A percentile compares a stretch with the other conserved stretches of the same genome.
Evolutionary conservation across 1,140 invertebrate species (phyloP).

Genomic region (Neodiprion pinetum): DNA sequence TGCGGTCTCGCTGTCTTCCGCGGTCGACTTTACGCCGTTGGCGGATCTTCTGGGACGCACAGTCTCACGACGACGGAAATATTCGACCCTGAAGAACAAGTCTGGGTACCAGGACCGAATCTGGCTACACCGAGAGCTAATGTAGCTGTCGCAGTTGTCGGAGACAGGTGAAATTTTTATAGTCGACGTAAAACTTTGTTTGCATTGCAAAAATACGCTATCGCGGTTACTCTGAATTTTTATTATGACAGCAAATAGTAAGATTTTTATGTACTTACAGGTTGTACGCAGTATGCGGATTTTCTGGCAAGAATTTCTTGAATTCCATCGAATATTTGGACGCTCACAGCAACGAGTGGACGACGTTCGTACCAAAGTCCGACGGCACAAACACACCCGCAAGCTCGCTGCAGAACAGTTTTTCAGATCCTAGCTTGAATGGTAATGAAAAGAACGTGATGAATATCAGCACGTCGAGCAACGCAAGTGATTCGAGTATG

Average conservation of each 20-base stretch:
- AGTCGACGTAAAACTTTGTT: slow-evolving; percentile 16
- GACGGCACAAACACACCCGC: slow-evolving; percentile 43
- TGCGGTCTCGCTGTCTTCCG: slow-evolving; percentile 72
- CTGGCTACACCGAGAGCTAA: slow-evolving; percentile 75
- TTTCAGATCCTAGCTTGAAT: slow-evolving; percentile 30
- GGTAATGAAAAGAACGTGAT: slow-evolving; percentile 31
- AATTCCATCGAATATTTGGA: slow-evolving; percentile 85
- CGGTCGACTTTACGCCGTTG: slow-evolving; percentile 71
- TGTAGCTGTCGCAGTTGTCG: slow-evolving; percentile 75
- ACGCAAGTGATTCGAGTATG: neutral
- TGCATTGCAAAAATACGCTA: neutral
- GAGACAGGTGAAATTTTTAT: slow-evolving; percentile 52
- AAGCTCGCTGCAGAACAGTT: slow-evolving; percentile 29
- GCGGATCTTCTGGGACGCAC: slow-evolving; percentile 77
- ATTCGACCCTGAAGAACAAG: slow-evolving; percentile 67
- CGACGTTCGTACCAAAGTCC: slow-evolving; percentile 63
- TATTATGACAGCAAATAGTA: neutral
- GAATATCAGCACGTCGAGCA: neutral
- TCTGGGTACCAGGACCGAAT: slow-evolving; percentile 72
- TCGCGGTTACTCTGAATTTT: too few species aligned
- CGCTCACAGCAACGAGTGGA: slow-evolving; percentile 75
- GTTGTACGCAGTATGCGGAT: slow-evolving; percentile 83
- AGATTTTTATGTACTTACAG: slow-evolving; percentile 25
- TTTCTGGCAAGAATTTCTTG: slow-evolving; percentile 81
- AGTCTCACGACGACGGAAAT: slow-evolving; percentile 74